These are phyloP conservation scores for Eurytoma adleriae DNA, from an alignment of 2,888 invertebrate genomes.

Conservation along the genomic window DNA sequence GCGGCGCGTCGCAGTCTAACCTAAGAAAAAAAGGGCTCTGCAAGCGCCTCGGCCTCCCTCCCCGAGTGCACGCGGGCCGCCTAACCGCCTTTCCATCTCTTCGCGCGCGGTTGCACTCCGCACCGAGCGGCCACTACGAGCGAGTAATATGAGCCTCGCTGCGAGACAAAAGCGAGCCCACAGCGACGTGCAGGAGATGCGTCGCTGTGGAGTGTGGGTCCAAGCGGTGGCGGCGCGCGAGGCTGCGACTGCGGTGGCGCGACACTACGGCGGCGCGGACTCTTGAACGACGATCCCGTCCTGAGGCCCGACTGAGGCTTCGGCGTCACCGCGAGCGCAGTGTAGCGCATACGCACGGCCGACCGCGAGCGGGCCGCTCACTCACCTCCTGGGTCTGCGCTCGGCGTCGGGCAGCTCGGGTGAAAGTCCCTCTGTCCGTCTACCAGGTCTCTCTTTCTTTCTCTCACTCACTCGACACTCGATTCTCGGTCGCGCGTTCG, in stretches of 20 bases:
- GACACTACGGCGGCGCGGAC: constrained; percentile 22
- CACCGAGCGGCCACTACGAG: too few relatives aligned
- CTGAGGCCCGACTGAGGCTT: constrained; percentile 13
- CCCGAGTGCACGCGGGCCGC: background rate
- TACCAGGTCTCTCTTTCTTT: background rate
- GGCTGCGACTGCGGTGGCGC: constrained; percentile 19
- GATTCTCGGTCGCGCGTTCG: too few relatives aligned
- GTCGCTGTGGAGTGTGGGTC: background rate
- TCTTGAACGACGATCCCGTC: constrained; percentile 24
- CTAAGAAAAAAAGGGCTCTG: too few relatives aligned
- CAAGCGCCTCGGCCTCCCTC: too few relatives aligned
- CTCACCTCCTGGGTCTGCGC: background rate
- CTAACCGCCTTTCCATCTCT: background rate
- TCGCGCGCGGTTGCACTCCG: too few relatives aligned
- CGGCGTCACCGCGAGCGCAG: background rate
- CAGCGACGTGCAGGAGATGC: background rate
- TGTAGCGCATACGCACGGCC: background rate
- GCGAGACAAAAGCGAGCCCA: too few relatives aligned
- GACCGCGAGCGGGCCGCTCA: background rate
- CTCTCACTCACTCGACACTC: constrained; percentile 22
- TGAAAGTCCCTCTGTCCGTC: constrained; percentile 6
- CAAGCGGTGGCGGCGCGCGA: background rate
- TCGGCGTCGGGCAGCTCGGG: constrained; percentile 1
- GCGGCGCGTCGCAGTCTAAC: too few relatives aligned
- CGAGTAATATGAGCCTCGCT: too few relatives aligned